phyloP scores from a whole-genome alignment of 2,888 invertebrate genomes.

The Pyrrhia umbra region DNA sequence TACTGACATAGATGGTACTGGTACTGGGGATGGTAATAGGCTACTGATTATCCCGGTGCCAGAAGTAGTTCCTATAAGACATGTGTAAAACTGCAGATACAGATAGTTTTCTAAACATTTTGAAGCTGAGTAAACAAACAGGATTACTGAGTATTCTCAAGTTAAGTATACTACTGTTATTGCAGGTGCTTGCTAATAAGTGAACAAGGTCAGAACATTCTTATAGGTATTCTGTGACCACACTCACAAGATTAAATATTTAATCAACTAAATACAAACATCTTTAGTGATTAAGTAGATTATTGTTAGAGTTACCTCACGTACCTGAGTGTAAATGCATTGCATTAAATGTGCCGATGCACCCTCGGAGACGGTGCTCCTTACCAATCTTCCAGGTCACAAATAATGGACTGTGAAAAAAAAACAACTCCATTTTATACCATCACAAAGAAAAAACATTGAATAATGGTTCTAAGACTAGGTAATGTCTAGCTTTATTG shows the following conservation, averaged over 20 bases:
- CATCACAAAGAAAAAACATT: constrained; percentile 8
- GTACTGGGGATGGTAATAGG: no score
- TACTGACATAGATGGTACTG: no score
- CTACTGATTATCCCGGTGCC: no score
- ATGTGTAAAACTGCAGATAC: no score
- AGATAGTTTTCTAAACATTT: no score
- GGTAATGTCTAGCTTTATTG: constrained; percentile 26
- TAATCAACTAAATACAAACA: constrained; percentile 15
- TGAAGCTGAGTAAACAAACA: not conserved
- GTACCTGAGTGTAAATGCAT: constrained; percentile 97
- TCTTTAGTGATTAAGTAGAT: not conserved
- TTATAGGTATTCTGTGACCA: constrained; percentile 21
- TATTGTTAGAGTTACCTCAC: no score
- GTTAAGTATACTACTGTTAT: constrained; percentile 17
- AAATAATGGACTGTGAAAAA: constrained; percentile 96
- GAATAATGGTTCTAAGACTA: constrained; percentile 8
- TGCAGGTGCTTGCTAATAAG: constrained; percentile 23
- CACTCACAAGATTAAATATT: constrained; percentile 13
- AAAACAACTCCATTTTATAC: constrained; percentile 10
- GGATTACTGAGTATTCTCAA: constrained; percentile 4
- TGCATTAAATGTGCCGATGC: constrained; percentile 99
- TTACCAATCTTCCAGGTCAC: constrained; percentile 99
- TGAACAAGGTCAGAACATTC: constrained; percentile 25
- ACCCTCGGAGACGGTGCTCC: constrained; percentile 98
- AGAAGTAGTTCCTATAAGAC: no score